These are phyloP conservation scores for Grus americana DNA, from an alignment of 2,113 vertebrate species.

Conservation along the genomic window DNA sequence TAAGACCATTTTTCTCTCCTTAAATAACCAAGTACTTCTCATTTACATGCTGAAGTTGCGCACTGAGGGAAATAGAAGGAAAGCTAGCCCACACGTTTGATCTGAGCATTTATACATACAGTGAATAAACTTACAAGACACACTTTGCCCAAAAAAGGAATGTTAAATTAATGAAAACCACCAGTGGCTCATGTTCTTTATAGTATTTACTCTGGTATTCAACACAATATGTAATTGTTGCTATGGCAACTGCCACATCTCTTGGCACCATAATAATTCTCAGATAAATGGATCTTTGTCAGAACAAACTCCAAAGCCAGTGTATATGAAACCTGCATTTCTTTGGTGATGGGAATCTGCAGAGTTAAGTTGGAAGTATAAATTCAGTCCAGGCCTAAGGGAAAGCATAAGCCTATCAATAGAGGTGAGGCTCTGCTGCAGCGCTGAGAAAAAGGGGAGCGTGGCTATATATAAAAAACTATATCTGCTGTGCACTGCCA, in stretches of 20 bases:
- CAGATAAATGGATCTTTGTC: conserved; percentile 45
- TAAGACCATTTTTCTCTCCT: conserved; percentile 61
- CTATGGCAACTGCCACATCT: conserved; percentile 34
- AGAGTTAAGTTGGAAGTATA: background rate
- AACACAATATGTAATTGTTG: conserved; percentile 44
- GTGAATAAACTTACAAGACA: conserved; percentile 36
- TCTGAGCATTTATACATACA: background rate
- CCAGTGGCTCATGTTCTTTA: conserved; percentile 19
- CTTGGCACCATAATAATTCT: conserved; percentile 39
- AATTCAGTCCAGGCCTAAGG: background rate
- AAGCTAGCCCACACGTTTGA: conserved; percentile 32
- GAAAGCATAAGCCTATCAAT: background rate
- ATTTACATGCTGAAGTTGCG: conserved; percentile 45
- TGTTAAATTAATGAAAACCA: conserved; percentile 27
- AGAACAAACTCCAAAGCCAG: background rate
- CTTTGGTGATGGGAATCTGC: background rate
- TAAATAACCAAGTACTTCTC: conserved; percentile 61
- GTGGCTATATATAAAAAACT: background rate
- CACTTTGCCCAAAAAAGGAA: background rate
- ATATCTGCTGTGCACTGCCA: rapidly evolving
- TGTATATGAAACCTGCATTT: conserved; percentile 9
- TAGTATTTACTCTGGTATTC: conserved; percentile 50
- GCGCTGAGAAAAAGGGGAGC: background rate
- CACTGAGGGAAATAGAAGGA: conserved; percentile 4
- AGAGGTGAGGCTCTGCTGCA: background rate